Evolutionary conservation across 2,888 invertebrate species (phyloP), one percentile per base, ranked within the genome.

Genomic region (Luperina testacea): DNA sequence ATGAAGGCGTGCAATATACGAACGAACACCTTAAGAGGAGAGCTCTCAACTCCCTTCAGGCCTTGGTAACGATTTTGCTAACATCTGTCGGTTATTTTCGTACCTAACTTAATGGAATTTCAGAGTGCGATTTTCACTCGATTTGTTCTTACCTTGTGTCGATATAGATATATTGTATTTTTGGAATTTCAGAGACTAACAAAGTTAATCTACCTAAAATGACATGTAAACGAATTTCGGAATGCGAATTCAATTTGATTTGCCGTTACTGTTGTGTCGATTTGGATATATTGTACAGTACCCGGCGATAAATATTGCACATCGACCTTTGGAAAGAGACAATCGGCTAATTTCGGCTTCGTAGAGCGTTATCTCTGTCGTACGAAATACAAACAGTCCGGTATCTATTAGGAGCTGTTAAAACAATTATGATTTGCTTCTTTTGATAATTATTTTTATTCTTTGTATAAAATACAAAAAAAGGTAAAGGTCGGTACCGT

Each of bases 1-100:
- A 32, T 53, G 68, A 77, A 72, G 82, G 77, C 72, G 85, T 75
- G 15, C 73, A 38, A 38, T 59, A 69, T 59, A 70, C 5, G n/a
- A 20, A 67, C 27, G 77, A 77, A 59, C 69, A 85, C 69, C 82
- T 69, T 70, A 17, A 11, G 7, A 38, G n/a, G 27, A 73, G 65
- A 45, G 75, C 77, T 63, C 63, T 85, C 27, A 64, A 38, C 48
- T 48, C 17, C 64, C 45, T 74, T 67, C 61, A 65, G n/a, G 63
- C 61, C 63, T 42, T 32, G 24, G 27, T 77, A 85, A 81, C 63
- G 75, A 73, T 72, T 70, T 67, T 69, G 59, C 48, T 63, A 57
- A 85, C 64, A 53, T 82, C 27, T 65, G 69, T 69, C 32, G 64
- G n/a, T 38, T 75, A 45, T 75, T 57, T 74, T 65, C 24, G 57